These are phyloP conservation scores for Diglossa cyanea DNA, from an alignment of 2,797 vertebrate genomes.

Conservation along the genomic window DNA sequence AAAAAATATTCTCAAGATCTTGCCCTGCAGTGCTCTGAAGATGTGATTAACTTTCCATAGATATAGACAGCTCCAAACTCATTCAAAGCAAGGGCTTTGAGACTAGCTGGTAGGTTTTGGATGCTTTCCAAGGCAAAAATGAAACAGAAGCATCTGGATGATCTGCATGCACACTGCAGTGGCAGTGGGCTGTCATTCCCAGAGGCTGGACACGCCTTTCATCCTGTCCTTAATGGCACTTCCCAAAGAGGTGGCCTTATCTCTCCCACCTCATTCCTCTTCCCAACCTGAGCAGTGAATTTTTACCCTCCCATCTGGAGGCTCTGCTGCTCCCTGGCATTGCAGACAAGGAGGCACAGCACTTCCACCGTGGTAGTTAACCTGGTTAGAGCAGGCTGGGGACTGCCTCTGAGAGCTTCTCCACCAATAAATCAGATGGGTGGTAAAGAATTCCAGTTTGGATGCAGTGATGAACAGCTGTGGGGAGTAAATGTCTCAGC, in stretches of 20 bases:
- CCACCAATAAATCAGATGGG: background rate
- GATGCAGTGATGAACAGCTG: background rate
- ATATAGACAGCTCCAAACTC: background rate
- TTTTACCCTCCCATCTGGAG: background rate
- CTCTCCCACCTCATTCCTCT: background rate
- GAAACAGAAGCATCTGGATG: background rate
- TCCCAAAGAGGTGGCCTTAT: background rate
- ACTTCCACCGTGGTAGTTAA: background rate
- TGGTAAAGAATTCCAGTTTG: background rate
- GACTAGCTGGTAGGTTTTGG: background rate
- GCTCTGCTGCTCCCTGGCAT: background rate
- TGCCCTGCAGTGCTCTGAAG: background rate
- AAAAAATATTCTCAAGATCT: background rate
- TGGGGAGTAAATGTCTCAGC: background rate
- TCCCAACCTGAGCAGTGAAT: fast-evolving
- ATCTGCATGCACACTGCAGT: background rate
- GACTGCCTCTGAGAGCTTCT: background rate
- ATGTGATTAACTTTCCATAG: background rate
- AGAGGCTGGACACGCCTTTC: background rate
- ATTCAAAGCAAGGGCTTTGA: background rate
- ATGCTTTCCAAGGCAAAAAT: background rate
- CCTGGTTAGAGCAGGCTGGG: background rate
- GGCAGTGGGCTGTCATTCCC: background rate
- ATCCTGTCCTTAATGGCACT: background rate
- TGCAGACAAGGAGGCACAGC: background rate